These are phyloP conservation scores for Salvelinus alpinus DNA, from an alignment of 2,113 vertebrate genomes.

Conservation along the genomic window DNA sequence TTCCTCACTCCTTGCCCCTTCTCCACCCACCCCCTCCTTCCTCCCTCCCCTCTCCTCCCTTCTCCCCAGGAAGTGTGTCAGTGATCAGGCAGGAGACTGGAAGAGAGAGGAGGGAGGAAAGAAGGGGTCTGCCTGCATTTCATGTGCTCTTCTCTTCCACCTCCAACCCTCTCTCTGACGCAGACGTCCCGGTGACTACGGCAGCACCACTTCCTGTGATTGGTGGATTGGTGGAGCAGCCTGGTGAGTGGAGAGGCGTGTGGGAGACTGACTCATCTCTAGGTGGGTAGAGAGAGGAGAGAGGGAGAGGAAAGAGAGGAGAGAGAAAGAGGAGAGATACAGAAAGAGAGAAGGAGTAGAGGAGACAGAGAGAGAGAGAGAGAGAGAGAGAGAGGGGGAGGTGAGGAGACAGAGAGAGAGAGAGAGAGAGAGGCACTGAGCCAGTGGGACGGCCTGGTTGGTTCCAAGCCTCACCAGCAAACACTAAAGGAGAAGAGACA, in stretches of 20 bases:
- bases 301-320: too few relatives aligned
- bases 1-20: neutral
- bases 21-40: neutral
- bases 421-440: too few relatives aligned
- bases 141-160: too few relatives aligned
- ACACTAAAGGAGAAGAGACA: too few relatives aligned
- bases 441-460: too few relatives aligned
- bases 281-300: conserved; percentile 44
- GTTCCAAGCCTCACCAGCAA: too few relatives aligned
- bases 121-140: neutral
- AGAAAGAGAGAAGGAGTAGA: too few relatives aligned
- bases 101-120: too few relatives aligned
- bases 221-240: conserved; percentile 13
- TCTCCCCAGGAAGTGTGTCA: neutral
- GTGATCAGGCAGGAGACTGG: too few relatives aligned
- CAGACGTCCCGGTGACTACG: neutral
- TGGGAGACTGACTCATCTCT: conserved; percentile 52
- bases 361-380: conserved; percentile 1
- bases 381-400: conserved; percentile 7
- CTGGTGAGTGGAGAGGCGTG: conserved; percentile 22
- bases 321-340: too few relatives aligned
- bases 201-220: conserved; percentile 19
- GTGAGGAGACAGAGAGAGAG: neutral
- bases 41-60: neutral
- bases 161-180: neutral